phyloP scores from a whole-genome alignment of 2,797 vertebrate species.

The Columba guinea region DNA sequence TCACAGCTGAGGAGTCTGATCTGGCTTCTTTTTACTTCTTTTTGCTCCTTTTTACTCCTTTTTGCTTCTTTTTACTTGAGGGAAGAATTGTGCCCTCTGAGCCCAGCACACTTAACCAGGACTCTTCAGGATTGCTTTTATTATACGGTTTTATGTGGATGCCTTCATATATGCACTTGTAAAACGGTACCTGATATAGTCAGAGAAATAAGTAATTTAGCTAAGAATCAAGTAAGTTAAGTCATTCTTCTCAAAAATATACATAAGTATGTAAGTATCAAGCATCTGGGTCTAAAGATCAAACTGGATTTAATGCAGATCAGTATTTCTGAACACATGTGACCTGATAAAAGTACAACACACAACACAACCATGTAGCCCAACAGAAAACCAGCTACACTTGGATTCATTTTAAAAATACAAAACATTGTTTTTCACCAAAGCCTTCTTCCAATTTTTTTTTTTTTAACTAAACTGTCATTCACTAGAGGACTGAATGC shows the following conservation, averaged over 20 bases:
- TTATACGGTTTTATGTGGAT: not conserved
- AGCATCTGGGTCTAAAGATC: not conserved
- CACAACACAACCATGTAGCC: not conserved
- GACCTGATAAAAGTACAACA: not conserved
- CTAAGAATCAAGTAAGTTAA: not conserved
- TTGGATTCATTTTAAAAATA: not conserved
- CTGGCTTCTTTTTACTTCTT: not conserved
- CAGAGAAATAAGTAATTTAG: not conserved
- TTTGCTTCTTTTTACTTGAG: not conserved
- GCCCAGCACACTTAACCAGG: not conserved
- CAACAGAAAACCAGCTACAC: not conserved
- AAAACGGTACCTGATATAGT: not conserved
- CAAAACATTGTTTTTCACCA: not conserved
- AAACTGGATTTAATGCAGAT: not conserved
- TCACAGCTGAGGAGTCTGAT: not conserved
- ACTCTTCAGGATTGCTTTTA: not conserved
- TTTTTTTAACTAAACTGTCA: not conserved
- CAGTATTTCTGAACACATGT: not conserved
- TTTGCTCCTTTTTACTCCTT: not conserved
- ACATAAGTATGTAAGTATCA: not conserved
- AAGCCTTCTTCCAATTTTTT: not conserved
- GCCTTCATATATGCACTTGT: not conserved
- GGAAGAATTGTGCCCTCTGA: not conserved
- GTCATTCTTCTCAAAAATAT: not conserved
- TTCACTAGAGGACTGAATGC: constrained; percentile 8